Base-by-base conservation (phyloP, 2,888 invertebrate species). In the Volucella inanis region DNA sequence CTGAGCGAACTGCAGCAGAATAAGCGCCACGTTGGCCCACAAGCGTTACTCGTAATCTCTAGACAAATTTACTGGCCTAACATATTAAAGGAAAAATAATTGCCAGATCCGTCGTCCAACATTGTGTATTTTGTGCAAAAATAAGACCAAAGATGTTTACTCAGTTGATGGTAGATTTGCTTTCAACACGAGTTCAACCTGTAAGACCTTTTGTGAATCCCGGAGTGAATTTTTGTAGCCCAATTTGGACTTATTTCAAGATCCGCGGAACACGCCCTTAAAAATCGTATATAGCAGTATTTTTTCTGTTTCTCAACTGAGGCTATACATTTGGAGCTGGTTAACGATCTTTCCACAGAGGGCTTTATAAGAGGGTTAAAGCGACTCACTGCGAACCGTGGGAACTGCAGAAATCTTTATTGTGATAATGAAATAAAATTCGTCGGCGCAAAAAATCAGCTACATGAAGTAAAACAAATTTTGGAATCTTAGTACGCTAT, bases 261-360 rank as follows among this genome's bases (percentile, higher is more conserved):
- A 9, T 38, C 11, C 10, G 50, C n/a, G 49, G 49, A 38, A 64
- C 39, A 12, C 64, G 10, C 9, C 64, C 64, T n/a, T 50, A 38
- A 38, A 64, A 49, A 18, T 0, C 50, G 50, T n/a, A n/a, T n/a
- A 49, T 64, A 8, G 49, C 64, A 6, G 38, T 47, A 9, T n/a
- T 64, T 64, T 31, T 65, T 41, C 47, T 65, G 50, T 14, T 50
- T 65, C 8, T 50, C 70, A 18, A 57, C 57, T 12, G 52, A 71
- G 39, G 71, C 71, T n/a, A n/a, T 71, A 9, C 59, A 71, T 45
- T 14, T 71, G 8, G 52, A 59, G 41, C 14, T 72, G 1, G 61
- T 72, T 0, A 15, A 8, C 4, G 71, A 52, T 41, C 15, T 52
- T 8, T 47, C 50, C 0, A 54, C 52, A 1, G 43, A 61, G n/a